Base-by-base conservation (phyloP, 2,797 vertebrate genomes). In the Anolis apletophallus region DNA sequence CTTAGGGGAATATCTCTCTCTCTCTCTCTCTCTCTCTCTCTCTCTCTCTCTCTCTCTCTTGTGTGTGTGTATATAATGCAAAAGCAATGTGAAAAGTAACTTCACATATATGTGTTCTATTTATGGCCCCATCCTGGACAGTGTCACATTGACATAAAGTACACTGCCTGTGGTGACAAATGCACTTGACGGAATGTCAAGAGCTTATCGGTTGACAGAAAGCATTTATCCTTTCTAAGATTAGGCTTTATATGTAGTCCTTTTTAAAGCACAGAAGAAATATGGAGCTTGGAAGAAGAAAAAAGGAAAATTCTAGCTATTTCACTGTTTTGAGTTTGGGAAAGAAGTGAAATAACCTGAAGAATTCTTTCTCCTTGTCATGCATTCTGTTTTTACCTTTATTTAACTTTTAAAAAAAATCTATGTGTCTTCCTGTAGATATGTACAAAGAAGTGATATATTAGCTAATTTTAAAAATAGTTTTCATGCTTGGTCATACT, bases 201-300 rank as follows among this genome's bases (percentile, higher is more conserved):
- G 81, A 82, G 32, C 81, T 72, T 82, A 82, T 82, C 50, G 17
- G 68, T 59, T 82, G 81, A 82, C 52, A 73, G n/a, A 82, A 82
- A 82, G 32, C 68, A 57, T 52, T 82, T 82, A 40, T 79, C 9
- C 11, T 1, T 71, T 81, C 17, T 0, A 80, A 55, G 79, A 82
- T 77, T 4, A 85, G 5, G 0, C 1, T 87, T 83, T 10, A 32
- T 17, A 16, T 55, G 23, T 23, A 26, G 8, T 50, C 29, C 3
- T 19, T 14, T 77, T 85, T 81, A 50, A 57, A 5, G 52, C 23
- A 79, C 10, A 73, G 1, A 1, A 29, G 8, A 57, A 75, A 17
- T 78, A 13, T 0, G 29, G 1, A 75, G 5, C 32, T 0, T 32
- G 46, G 9, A 4, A 26, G 77, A 55, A 16, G n/a, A 32, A 2